phyloP scores from a whole-genome alignment of 2,797 vertebrate genomes.

The Phylloscopus collybita region DNA sequence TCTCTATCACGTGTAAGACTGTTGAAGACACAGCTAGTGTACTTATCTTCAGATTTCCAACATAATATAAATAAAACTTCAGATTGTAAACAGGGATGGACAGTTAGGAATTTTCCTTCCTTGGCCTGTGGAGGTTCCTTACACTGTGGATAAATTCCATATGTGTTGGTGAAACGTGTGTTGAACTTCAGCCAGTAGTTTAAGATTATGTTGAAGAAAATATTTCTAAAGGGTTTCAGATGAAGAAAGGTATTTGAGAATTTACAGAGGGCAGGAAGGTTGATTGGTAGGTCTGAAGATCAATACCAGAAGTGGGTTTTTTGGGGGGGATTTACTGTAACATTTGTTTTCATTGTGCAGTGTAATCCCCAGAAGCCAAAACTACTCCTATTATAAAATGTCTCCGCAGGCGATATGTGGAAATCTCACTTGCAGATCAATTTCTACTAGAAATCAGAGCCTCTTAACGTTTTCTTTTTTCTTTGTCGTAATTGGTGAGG shows the following conservation, averaged over 20 bases:
- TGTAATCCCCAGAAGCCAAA: slow-evolving; percentile 52
- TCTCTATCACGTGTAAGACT: neutral
- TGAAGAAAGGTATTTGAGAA: slow-evolving; percentile 50
- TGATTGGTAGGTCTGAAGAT: slow-evolving; percentile 45
- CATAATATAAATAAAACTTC: slow-evolving; percentile 3
- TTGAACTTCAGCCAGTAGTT: slow-evolving; percentile 64
- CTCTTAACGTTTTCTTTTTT: neutral
- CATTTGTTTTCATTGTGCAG: slow-evolving; percentile 68
- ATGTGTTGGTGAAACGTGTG: slow-evolving; percentile 48
- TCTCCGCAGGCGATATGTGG: slow-evolving; percentile 26
- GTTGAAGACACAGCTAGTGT: neutral
- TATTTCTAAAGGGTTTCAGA: slow-evolving; percentile 66
- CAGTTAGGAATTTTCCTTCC: slow-evolving; percentile 46
- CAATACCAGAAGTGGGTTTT: slow-evolving; percentile 56
- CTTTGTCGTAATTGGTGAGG: slow-evolving; percentile 21
- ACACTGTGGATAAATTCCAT: slow-evolving; percentile 66
- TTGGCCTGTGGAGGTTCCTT: slow-evolving; percentile 35
- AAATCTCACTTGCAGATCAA: slow-evolving; percentile 55
- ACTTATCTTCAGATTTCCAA: neutral
- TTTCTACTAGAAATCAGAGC: slow-evolving; percentile 48
- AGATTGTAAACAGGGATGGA: slow-evolving; percentile 21
- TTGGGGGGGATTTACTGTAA: slow-evolving; percentile 61
- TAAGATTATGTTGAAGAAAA: slow-evolving; percentile 50
- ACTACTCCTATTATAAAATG: slow-evolving; percentile 49
- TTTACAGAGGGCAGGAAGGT: slow-evolving; percentile 19